Evolutionary conservation across 2,113 vertebrate species (phyloP), one percentile per base, ranked within the genome.

Genomic region (Nannospalax galili): DNA sequence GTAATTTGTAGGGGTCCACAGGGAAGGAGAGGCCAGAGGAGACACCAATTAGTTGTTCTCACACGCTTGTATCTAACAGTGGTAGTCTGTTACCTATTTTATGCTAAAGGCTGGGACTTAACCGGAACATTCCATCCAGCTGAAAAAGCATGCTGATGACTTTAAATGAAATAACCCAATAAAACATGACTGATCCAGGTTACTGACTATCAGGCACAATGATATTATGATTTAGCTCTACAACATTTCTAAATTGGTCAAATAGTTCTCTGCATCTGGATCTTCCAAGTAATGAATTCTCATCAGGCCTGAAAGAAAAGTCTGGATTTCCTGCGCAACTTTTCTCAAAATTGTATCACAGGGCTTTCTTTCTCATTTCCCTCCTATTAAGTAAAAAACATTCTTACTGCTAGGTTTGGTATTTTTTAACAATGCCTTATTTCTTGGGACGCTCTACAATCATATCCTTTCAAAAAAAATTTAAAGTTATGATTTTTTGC

Each of bases 101-200:
- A 37, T 88, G 11, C 77, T 73, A 72, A 92, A 74, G 48, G 15
- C 32, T 52, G 35, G 20, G 28, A 40, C 37, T 84, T 82, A 91
- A 40, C 14, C 10, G n/a, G 5, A 92, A 82, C 5, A 86, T 30
- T 56, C 24, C 64, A 37, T 22, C 28, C 75, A 92, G 11, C 17
- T 75, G 72, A 91, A 88, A 67, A 92, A 3, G 62, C 35, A n/a
- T 11, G 24, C 42, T 88, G 32, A 60, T n/a, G 37, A 6, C 28
- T 94, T 96, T 84, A 75, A 94, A 32, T 24, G 56, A 90, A 88
- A 65, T 14, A 77, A 69, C 35, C 9, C 40, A 81, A 45, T 32
- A 67, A 52, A 89, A 30, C 3, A 64, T 58, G 62, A 37, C 20
- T 35, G 52, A 89, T 64, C 56, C 72, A 80, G 45, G 12, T 15